These are phyloP conservation scores for Callipepla squamata DNA, from an alignment of 2,113 vertebrate genomes.

Conservation along the genomic window DNA sequence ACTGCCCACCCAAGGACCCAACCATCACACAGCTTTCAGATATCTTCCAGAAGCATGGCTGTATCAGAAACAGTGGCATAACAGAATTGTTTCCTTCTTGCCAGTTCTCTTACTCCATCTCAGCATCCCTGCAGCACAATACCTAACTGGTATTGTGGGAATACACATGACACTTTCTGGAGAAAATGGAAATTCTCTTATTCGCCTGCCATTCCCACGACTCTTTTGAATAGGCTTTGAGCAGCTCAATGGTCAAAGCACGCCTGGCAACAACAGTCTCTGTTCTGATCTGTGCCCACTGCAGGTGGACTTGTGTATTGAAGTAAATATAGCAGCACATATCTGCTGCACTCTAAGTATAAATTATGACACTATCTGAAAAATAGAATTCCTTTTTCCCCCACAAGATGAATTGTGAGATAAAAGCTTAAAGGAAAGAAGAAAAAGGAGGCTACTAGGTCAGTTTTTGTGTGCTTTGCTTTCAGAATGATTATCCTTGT, in stretches of 20 bases:
- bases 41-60: background rate
- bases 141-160: background rate
- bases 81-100: background rate
- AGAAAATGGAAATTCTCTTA: background rate
- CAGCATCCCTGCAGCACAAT: background rate
- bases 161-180: background rate
- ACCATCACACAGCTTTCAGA: background rate
- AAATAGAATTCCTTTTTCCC: constrained; percentile 16
- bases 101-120: background rate
- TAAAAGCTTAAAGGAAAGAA: constrained; percentile 54
- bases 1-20: background rate
- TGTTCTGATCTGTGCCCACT: background rate
- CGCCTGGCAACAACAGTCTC: background rate
- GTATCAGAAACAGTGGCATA: background rate
- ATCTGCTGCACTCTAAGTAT: constrained; percentile 22
- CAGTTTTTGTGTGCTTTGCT: constrained; percentile 68
- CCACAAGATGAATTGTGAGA: constrained; percentile 34
- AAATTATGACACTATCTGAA: constrained; percentile 56
- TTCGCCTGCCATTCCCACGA: background rate
- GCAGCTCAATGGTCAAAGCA: constrained; percentile 26
- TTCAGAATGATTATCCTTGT: constrained; percentile 66
- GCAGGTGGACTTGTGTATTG: background rate
- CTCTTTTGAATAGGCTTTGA: background rate
- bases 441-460: constrained; percentile 54
- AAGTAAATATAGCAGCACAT: background rate